Evolutionary conservation across 2,113 vertebrate species (phyloP), one percentile per base, ranked within the genome.

Genomic region (Neolamprologus hecqui): DNA sequence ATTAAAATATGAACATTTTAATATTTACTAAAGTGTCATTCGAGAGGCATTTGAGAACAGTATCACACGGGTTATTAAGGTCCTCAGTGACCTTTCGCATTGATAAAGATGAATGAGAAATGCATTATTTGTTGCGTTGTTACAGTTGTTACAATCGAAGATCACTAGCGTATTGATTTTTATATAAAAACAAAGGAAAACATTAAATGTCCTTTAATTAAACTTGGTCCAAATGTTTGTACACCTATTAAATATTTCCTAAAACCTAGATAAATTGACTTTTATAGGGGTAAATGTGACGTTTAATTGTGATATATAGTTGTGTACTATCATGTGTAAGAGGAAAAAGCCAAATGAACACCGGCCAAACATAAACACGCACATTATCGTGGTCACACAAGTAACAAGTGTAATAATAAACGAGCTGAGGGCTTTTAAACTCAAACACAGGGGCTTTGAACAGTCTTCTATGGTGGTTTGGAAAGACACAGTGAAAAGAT

Each of bases 351-450:
- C 73, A 51, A 77, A 49, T 31, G 45, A 51, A 49, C 17, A 49
- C 6, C 5, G 28, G 70, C 13, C 40, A 70, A 35, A 57, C 77
- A 51, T 35, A 82, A 47, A 57, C 21, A 9, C 7, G 4, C 17
- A 4, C 21, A 47, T 65, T 28, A 28, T 6, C 3, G 4, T 9
- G 40, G 79, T 89, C 85, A 88, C 82, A 89, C 58, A 58, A 84
- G 68, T 84, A 81, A 81, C 85, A 84, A 60, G 70, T 57, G 86
- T 80, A 47, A 53, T 85, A 31, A 86, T 92, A 94, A 93, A 94
- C 87, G 77, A 93, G 88, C 92, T 91, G 75, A 89, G 86, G 92
- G 90, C 14, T 84, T 93, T 93, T 85, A 93, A 91, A 51, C 87
- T 31, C 84, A 82, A 90, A 73, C 90, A 75, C 79, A 55, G 85